Evolutionary conservation across 2,113 vertebrate genomes (phyloP).

Genomic region (Aspiorhynchus laticeps): DNA sequence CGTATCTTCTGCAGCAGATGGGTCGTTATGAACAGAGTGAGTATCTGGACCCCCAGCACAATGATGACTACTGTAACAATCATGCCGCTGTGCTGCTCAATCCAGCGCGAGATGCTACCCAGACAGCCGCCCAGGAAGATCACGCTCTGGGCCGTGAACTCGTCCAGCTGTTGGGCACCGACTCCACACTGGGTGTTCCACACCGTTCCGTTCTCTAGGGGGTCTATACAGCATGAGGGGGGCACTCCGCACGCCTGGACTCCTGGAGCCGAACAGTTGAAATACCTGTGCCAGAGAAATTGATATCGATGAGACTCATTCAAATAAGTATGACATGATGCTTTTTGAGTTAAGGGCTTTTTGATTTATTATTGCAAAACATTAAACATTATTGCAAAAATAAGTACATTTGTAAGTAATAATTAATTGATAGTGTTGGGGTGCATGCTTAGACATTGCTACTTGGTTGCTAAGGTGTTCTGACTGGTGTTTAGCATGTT

Average conservation of each 20-base stretch:
- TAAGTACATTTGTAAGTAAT: background rate
- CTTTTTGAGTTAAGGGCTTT: background rate
- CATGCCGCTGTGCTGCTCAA: slow-evolving; percentile 64
- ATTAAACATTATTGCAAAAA: background rate
- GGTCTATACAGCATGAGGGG: slow-evolving; percentile 85
- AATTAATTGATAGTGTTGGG: background rate
- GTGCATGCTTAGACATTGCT: background rate
- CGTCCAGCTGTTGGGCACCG: slow-evolving; percentile 74
- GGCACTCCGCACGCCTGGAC: slow-evolving; percentile 86
- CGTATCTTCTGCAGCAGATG: slow-evolving; percentile 73
- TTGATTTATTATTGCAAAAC: background rate
- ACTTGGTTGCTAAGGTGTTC: background rate
- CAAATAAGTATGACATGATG: background rate
- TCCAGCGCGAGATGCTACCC: slow-evolving; percentile 75
- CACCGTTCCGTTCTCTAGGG: slow-evolving; percentile 77
- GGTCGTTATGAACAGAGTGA: slow-evolving; percentile 70
- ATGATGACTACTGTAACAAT: background rate
- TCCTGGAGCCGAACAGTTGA: slow-evolving; percentile 88
- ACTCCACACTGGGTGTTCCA: slow-evolving; percentile 84
- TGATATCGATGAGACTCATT: background rate
- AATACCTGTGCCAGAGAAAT: slow-evolving; percentile 77
- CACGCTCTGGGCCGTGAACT: slow-evolving; percentile 64
- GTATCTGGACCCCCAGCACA: slow-evolving; percentile 73
- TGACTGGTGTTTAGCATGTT: background rate
- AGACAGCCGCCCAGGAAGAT: slow-evolving; percentile 83